Evolutionary conservation across 1,140 invertebrate species (phyloP).

Genomic region (Saccostrea echinata): DNA sequence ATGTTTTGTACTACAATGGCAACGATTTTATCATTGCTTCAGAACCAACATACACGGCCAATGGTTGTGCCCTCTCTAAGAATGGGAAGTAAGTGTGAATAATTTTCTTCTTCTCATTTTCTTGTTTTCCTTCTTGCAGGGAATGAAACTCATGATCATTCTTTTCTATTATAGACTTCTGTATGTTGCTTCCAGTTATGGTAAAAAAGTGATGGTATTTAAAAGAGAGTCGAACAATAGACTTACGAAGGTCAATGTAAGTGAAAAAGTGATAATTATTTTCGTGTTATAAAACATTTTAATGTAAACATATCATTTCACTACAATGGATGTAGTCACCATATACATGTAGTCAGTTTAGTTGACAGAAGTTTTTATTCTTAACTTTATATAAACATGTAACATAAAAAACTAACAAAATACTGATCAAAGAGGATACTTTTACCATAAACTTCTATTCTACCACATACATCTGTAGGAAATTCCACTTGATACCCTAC

Average conservation of each 20-base stretch:
- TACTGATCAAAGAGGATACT: too few relatives aligned
- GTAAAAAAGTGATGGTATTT: neutral
- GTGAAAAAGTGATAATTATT: neutral
- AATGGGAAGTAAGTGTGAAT: neutral
- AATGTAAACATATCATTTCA: too few relatives aligned
- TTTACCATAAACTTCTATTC: too few relatives aligned
- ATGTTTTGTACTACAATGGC: neutral
- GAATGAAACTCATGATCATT: too few relatives aligned
- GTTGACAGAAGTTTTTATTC: too few relatives aligned
- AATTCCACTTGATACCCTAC: too few relatives aligned
- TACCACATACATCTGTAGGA: too few relatives aligned
- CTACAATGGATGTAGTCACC: too few relatives aligned
- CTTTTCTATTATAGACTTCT: neutral
- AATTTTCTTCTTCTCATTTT: neutral
- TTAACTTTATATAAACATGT: too few relatives aligned
- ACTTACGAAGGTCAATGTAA: neutral
- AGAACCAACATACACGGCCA: neutral
- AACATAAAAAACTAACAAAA: too few relatives aligned
- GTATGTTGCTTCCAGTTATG: neutral
- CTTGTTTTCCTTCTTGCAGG: neutral
- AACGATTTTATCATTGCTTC: neutral
- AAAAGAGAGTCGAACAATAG: neutral
- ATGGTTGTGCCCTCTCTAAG: neutral
- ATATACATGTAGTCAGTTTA: too few relatives aligned
- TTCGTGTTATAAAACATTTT: neutral